Evolutionary conservation across 2,797 vertebrate species (phyloP), one percentile per base, ranked within the genome.

Genomic region (Pogonophryne albipinna): DNA sequence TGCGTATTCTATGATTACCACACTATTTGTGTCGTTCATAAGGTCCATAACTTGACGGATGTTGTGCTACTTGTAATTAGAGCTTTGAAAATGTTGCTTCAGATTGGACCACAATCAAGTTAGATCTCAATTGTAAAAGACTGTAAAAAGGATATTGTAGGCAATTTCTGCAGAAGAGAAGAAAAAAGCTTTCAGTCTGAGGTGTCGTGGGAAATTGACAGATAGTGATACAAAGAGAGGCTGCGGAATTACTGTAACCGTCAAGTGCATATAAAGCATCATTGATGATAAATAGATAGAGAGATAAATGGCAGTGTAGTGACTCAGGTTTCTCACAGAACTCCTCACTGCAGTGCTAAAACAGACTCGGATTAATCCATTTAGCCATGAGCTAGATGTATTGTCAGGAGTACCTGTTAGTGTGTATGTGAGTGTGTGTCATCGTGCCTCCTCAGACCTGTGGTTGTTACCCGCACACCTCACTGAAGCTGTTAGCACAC

Each of bases 261-360:
- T 71, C 66, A n/a, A 55, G 51, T 70, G 59, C 55, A 19, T 67
- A 20, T 11, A 19, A 38, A 38, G 23, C 38, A 55, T 67, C 15
- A 44, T 8, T 44, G 23, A 17, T 31, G 55, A 45, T 16, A 50
- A 20, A 51, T 55, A 41, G 56, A 16, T 6, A 15, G 16, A 56
- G 15, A 52, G 27, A 13, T 41, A 44, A 27, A 57, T 52, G 49
- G 50, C 27, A 31, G 2, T 47, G 38, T 4, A n/a, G 51, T 17
- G 41, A 58, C 53, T 83, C 82, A 79, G 80, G 75, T 83, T 79
- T 76, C 16, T 71, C 6, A 0, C 34, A 46, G 76, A 68, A 19
- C 9, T 51, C 34, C 14, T 41, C 4, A 12, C 41, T 64, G 41
- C 73, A 19, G 56, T 38, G 47, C 49, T 63, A 9, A 66, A 84